These are phyloP conservation scores for Rhinogobius similis DNA, from an alignment of 2,113 vertebrate species.

Conservation along the genomic window DNA sequence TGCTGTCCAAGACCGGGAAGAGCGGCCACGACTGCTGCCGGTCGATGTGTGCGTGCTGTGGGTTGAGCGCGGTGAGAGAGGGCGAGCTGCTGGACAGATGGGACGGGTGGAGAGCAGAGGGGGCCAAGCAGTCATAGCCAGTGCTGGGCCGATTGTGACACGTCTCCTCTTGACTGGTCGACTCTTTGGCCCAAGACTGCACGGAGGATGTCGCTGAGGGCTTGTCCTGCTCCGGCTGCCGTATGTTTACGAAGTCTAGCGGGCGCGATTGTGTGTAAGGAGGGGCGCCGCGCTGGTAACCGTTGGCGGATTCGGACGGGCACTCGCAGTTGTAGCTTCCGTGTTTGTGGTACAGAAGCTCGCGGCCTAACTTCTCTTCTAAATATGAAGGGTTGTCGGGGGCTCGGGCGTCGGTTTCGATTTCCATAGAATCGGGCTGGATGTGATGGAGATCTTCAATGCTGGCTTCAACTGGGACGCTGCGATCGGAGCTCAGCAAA, in stretches of 20 bases:
- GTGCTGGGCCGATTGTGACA: background rate
- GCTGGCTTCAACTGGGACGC: conserved; percentile 80
- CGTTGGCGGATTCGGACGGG: conserved; percentile 31
- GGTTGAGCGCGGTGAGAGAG: conserved; percentile 37
- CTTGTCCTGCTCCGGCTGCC: conserved; percentile 47
- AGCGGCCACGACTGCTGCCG: conserved; percentile 64
- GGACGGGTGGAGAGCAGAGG: background rate
- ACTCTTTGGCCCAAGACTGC: conserved; percentile 64
- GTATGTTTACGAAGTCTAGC: conserved; percentile 32
- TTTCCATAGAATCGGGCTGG: background rate
- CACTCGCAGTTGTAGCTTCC: conserved; percentile 78
- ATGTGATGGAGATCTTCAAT: conserved; percentile 70
- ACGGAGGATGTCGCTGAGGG: conserved; percentile 54
- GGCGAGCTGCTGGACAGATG: conserved; percentile 44
- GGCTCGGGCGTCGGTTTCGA: conserved; percentile 50
- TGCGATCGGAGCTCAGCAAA: conserved; percentile 82
- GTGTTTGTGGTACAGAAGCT: conserved; percentile 83
- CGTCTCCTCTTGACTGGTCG: conserved; percentile 36
- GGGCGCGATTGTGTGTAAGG: background rate
- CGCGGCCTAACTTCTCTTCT: conserved; percentile 82
- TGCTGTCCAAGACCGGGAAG: conserved; percentile 56
- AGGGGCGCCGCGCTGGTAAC: background rate
- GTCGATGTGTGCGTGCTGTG: conserved; percentile 34
- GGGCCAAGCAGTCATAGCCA: conserved; percentile 21
- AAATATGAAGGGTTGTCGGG: background rate